Conservation (phyloP, 2,797 vertebrate species). For the Acanthurus tractus region DNA sequence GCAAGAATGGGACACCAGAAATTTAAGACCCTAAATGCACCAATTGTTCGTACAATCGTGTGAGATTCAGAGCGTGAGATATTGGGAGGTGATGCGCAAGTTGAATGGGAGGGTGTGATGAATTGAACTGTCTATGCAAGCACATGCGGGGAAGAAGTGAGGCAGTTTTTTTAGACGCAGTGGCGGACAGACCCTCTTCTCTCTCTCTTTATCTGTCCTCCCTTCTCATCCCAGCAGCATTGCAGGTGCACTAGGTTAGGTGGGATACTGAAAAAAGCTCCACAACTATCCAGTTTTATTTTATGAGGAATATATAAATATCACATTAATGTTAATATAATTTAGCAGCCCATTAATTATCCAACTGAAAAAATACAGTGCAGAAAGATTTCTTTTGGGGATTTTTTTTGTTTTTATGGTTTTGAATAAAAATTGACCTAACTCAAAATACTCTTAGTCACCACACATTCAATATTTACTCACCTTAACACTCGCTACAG, state of each 20-base stretch:
- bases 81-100: conserved; percentile 29
- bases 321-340: conserved; percentile 4
- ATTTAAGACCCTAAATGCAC: conserved; percentile 14
- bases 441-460: conserved; percentile 5
- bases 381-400: neutral
- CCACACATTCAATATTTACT: neutral
- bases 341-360: neutral
- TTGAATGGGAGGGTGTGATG: conserved; percentile 35
- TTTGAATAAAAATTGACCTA: neutral
- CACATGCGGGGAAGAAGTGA: conserved; percentile 53
- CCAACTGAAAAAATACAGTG: neutral
- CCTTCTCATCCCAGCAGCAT: conserved; percentile 51
- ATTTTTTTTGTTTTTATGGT: neutral
- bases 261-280: neutral
- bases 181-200: conserved; percentile 33
- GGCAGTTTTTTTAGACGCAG: conserved; percentile 74
- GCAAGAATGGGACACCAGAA: neutral
- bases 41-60: conserved; percentile 13
- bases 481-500: conserved; percentile 1
- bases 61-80: conserved; percentile 22
- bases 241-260: conserved; percentile 67
- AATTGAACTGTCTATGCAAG: conserved; percentile 53
- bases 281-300: neutral
- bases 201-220: conserved; percentile 11
- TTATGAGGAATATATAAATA: neutral